These are phyloP conservation scores for Corydoras maculifer DNA, from an alignment of 2,113 vertebrate species.

Conservation along the genomic window DNA sequence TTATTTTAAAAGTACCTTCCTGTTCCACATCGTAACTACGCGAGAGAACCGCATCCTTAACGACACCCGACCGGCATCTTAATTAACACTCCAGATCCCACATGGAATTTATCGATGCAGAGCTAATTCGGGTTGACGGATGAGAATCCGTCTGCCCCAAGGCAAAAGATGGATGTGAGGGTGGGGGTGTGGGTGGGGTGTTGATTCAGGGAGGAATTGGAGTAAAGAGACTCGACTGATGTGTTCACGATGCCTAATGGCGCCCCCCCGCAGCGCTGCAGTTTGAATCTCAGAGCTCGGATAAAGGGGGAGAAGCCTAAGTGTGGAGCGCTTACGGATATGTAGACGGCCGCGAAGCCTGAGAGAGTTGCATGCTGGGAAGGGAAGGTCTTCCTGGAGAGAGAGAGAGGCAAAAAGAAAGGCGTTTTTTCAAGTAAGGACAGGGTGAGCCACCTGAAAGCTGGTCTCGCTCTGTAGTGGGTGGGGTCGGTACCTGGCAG, in stretches of 20 bases:
- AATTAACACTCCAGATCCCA: slow-evolving; percentile 20
- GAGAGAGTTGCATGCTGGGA: slow-evolving; percentile 69
- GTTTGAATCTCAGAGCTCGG: neutral
- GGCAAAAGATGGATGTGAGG: neutral
- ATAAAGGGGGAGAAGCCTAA: neutral
- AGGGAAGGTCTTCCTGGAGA: slow-evolving; percentile 64
- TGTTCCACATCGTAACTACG: too few species aligned
- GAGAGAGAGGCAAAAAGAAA: slow-evolving; percentile 22
- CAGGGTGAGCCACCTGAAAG: neutral
- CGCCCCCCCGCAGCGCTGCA: slow-evolving; percentile 1
- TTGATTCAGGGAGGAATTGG: neutral
- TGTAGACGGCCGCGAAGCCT: slow-evolving; percentile 67
- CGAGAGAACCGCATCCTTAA: neutral
- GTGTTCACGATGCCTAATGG: neutral
- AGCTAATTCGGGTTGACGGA: slow-evolving; percentile 27
- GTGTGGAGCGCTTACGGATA: slow-evolving; percentile 57
- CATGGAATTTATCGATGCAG: slow-evolving; percentile 30
- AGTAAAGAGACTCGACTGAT: neutral
- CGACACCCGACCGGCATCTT: slow-evolving; percentile 7
- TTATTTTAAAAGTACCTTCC: too few species aligned
- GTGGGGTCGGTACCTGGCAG: slow-evolving; percentile 73
- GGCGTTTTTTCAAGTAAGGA: neutral
- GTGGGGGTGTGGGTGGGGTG: neutral
- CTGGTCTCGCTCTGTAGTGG: neutral
- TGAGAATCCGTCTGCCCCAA: neutral